Conservation (phyloP, 2,113 vertebrate species). For the Macrotis lagotis region DNA sequence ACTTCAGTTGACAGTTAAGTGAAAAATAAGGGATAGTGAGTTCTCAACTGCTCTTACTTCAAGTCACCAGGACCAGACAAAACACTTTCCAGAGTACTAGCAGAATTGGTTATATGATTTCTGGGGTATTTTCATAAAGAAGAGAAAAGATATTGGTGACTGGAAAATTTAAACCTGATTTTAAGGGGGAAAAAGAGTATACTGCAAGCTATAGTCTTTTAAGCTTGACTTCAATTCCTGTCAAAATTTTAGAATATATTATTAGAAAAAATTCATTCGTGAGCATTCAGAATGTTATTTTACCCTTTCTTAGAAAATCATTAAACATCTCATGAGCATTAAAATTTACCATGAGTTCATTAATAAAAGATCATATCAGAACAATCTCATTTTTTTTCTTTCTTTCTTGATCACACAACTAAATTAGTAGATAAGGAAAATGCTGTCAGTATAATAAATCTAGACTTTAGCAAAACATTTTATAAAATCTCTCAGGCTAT, state of each 20-base stretch:
- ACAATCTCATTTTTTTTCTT: background rate
- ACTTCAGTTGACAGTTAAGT: background rate
- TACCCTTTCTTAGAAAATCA: background rate
- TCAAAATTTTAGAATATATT: background rate
- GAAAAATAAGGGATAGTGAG: background rate
- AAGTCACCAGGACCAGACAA: background rate
- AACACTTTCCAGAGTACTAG: background rate
- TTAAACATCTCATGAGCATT: background rate
- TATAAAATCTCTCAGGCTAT: background rate
- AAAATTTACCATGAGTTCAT: background rate
- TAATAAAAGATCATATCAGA: background rate
- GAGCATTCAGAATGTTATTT: background rate
- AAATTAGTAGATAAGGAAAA: background rate
- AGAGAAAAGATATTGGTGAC: background rate
- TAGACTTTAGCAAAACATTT: background rate
- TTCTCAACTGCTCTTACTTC: background rate
- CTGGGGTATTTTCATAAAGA: background rate
- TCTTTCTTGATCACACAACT: background rate
- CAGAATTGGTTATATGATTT: background rate
- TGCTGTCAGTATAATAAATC: background rate
- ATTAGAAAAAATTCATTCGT: background rate
- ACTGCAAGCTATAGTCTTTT: background rate
- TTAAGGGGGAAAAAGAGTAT: background rate
- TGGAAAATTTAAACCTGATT: background rate
- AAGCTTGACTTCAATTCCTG: background rate